Conservation (phyloP, 2,113 vertebrate genomes). For the Oryzias curvinotus region DNA sequence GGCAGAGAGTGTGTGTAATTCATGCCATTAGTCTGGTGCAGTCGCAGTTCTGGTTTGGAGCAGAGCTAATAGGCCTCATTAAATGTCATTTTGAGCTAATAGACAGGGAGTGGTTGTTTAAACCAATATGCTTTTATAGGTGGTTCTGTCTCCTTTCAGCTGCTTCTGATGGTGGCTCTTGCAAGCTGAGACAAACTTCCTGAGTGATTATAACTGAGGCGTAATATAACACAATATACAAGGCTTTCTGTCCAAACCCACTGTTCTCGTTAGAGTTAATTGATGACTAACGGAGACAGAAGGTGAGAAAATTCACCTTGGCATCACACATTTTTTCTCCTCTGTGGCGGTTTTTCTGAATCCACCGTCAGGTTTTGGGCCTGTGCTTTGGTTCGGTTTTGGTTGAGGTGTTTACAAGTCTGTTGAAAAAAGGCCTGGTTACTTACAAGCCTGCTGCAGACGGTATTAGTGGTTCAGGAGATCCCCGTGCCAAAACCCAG, state of each 20-base stretch:
- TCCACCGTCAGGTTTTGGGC: too few relatives aligned
- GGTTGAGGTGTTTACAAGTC: slow-evolving; percentile 74
- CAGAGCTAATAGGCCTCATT: slow-evolving; percentile 79
- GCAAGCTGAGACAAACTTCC: slow-evolving; percentile 67
- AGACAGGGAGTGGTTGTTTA: slow-evolving; percentile 77
- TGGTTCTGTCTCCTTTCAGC: slow-evolving; percentile 70
- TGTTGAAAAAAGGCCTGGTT: slow-evolving; percentile 50
- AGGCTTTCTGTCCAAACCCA: slow-evolving; percentile 67
- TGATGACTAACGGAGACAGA: slow-evolving; percentile 55
- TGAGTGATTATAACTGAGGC: slow-evolving; percentile 60
- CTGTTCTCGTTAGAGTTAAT: slow-evolving; percentile 66
- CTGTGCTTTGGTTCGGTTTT: slow-evolving; percentile 59
- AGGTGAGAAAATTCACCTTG: slow-evolving; percentile 63
- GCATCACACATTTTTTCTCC: slow-evolving; percentile 44
- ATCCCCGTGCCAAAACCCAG: slow-evolving; percentile 54
- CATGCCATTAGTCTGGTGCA: slow-evolving; percentile 63
- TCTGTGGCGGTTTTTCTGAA: slow-evolving; percentile 25
- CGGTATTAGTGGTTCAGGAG: slow-evolving; percentile 64
- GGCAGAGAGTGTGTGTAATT: slow-evolving; percentile 51
- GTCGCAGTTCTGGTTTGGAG: slow-evolving; percentile 64
- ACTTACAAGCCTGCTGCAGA: slow-evolving; percentile 63
- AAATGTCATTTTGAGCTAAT: slow-evolving; percentile 82
- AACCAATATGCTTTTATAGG: slow-evolving; percentile 77
- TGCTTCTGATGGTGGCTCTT: slow-evolving; percentile 56
- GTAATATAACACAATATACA: slow-evolving; percentile 67